These are phyloP conservation scores for Volucella inflata DNA, from an alignment of 2,888 invertebrate species.

Conservation along the genomic window DNA sequence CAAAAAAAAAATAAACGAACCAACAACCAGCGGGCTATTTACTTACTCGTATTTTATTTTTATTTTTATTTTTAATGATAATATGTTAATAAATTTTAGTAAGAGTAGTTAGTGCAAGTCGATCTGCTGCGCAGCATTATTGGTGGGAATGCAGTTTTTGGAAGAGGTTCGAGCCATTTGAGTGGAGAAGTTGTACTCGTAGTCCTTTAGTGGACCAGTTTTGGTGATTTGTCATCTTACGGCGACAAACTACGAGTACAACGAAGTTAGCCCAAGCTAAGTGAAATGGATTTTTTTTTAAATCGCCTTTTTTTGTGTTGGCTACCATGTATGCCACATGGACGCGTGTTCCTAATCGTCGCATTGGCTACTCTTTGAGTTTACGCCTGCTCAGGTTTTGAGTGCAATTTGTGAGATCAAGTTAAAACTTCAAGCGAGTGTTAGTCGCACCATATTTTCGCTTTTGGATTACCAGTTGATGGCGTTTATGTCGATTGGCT, in stretches of 20 bases:
- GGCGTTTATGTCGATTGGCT: conserved; percentile 63
- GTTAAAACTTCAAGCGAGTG: conserved; percentile 43
- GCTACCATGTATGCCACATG: conserved; percentile 57
- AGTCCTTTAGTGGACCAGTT: conserved; percentile 40
- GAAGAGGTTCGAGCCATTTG: conserved; percentile 55
- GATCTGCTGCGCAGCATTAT: neutral
- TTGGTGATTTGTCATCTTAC: conserved; percentile 72
- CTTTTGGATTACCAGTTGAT: conserved; percentile 45
- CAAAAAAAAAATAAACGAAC: conserved; percentile 55
- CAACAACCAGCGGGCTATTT: neutral
- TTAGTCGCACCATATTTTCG: conserved; percentile 47
- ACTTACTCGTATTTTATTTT: conserved; percentile 31
- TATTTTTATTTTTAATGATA: conserved; percentile 17
- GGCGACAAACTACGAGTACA: conserved; percentile 69
- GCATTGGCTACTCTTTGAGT: conserved; percentile 53
- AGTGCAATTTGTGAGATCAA: conserved; percentile 70
- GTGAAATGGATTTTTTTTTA: conserved; percentile 28
- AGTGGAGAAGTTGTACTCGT: neutral
- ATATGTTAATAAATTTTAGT: conserved; percentile 63
- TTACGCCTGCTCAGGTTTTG: conserved; percentile 49
- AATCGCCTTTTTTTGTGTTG: neutral
- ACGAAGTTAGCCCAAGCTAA: conserved; percentile 54
- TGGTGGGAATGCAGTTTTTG: conserved; percentile 57
- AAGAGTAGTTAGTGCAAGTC: neutral
- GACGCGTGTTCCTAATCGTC: conserved; percentile 68